A percentile compares a stretch with the other conserved stretches of the same genome.
Evolutionary conservation across 2,888 invertebrate species (phyloP).

Genomic region (Adela reaumurella): DNA sequence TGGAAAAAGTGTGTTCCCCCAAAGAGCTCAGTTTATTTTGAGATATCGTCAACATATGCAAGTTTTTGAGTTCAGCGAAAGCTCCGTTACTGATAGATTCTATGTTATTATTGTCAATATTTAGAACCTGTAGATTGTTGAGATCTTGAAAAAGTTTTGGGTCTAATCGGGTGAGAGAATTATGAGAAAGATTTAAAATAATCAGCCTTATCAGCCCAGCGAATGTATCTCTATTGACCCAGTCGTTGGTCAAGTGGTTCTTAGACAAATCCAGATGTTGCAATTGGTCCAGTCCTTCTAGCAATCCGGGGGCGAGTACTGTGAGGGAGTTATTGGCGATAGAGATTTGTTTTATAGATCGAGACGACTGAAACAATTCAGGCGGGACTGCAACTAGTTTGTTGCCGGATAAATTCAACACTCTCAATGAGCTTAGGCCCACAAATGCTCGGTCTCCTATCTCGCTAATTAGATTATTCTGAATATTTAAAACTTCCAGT

Average conservation of each 20-base stretch:
- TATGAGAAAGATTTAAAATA: conserved; percentile 70
- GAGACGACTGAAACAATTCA: conserved; percentile 70
- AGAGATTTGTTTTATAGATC: conserved; percentile 67
- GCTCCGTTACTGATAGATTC: conserved; percentile 68
- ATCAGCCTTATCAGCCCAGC: conserved; percentile 68
- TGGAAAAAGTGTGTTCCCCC: conserved; percentile 66
- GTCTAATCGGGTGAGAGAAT: conserved; percentile 66
- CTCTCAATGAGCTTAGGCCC: conserved; percentile 64
- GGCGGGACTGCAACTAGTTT: conserved; percentile 74
- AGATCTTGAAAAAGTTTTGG: conserved; percentile 71
- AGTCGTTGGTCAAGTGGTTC: conserved; percentile 70
- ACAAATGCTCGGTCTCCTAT: conserved; percentile 72
- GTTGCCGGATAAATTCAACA: conserved; percentile 77
- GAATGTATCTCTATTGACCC: conserved; percentile 76
- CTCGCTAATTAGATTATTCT: conserved; percentile 73
- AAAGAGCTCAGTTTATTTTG: conserved; percentile 66
- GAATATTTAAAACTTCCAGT: conserved; percentile 66
- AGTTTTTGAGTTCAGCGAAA: conserved; percentile 69
- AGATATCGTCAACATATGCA: conserved; percentile 70
- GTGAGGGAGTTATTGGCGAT: conserved; percentile 77
- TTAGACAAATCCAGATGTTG: conserved; percentile 69
- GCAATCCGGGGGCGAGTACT: conserved; percentile 69
- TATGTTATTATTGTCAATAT: conserved; percentile 69
- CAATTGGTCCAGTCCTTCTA: conserved; percentile 71
- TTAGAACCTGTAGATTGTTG: conserved; percentile 69